phyloP scores from a whole-genome alignment of 2,888 invertebrate species.

The Stenchaetothrips biformis region DNA sequence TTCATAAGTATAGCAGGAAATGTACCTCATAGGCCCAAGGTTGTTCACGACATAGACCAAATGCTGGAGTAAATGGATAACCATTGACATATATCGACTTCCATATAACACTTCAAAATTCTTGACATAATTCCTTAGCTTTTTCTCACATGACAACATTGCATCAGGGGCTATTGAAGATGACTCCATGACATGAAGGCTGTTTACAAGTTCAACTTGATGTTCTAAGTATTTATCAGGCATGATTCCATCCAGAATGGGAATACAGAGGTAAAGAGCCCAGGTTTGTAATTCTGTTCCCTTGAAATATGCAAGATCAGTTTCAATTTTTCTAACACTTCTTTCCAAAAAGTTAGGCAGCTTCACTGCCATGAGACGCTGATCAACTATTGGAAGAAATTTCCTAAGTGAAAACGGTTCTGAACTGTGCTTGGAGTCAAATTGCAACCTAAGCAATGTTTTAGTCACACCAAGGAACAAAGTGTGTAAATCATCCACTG shows the following conservation, averaged over 20 bases:
- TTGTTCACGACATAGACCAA: not conserved
- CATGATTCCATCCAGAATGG: not conserved
- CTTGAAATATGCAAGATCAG: not conserved
- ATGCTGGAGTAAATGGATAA: not conserved
- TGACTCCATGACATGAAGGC: not conserved
- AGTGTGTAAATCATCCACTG: not conserved
- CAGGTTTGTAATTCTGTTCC: not conserved
- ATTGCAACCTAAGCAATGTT: not conserved
- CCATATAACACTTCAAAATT: not conserved
- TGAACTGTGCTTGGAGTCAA: not conserved
- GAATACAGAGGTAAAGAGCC: not conserved
- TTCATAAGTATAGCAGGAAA: not conserved
- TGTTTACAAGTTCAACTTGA: not conserved
- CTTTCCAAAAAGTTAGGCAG: not conserved
- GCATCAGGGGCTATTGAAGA: not conserved
- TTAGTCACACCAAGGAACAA: not conserved
- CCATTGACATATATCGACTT: not conserved
- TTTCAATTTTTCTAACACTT: not conserved
- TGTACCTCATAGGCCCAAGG: not conserved
- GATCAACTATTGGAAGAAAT: not conserved
- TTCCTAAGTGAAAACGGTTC: not conserved
- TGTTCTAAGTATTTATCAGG: not conserved
- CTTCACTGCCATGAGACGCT: not conserved
- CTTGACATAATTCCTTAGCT: not conserved
- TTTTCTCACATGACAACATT: not conserved